Percentiles rank a stretch among this genome's conserved stretches.
phyloP scores from a whole-genome alignment of 2,797 vertebrate genomes.

The Hemitrygon akajei region DNA sequence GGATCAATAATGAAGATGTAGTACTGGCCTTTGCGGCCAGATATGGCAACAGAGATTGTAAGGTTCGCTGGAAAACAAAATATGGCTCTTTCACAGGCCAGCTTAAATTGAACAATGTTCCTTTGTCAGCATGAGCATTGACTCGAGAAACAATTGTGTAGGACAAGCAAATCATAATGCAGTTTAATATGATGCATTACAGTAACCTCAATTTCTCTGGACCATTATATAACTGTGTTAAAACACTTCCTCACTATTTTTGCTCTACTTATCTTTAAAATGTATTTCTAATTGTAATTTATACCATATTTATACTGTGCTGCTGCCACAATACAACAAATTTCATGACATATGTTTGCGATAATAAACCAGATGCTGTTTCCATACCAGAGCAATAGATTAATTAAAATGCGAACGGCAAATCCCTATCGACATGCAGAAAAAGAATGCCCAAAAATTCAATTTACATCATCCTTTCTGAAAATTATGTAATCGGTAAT shows the following conservation, averaged over 20 bases:
- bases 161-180: background rate
- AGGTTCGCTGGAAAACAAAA: slow-evolving; percentile 64
- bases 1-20: slow-evolving; percentile 82
- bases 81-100: background rate
- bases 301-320: too few species aligned
- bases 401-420: background rate
- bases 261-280: too few species aligned
- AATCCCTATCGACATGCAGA: background rate
- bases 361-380: too few species aligned
- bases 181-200: background rate
- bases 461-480: background rate
- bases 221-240: background rate
- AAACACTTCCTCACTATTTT: background rate
- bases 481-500: background rate
- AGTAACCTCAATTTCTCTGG: background rate
- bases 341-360: too few species aligned
- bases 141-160: background rate
- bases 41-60: slow-evolving; percentile 89
- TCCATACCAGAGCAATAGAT: background rate
- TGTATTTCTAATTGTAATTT: too few species aligned
- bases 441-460: background rate
- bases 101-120: background rate
- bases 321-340: too few species aligned
- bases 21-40: slow-evolving; percentile 90
- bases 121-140: background rate